Base-by-base conservation (phyloP, 1,140 invertebrate species). In the Holotrichia oblita region DNA sequence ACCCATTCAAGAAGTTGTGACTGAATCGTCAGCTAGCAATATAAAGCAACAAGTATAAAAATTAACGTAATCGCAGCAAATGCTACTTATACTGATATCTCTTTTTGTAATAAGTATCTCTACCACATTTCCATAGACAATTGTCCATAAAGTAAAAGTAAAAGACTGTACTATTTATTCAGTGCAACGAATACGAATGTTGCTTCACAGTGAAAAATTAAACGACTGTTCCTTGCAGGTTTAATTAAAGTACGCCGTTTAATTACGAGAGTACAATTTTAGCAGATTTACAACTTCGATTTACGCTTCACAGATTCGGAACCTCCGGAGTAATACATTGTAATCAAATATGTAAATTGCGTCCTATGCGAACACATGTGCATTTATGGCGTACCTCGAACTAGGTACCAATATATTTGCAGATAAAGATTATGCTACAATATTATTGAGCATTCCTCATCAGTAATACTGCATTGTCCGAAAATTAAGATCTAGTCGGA, bases 311-410 rank as follows among this genome's bases (percentile, higher is more conserved):
- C 17, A 55, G 14, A 7, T 55, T 55, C 48, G 6, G 48, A 17
- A n/a, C 12, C 48, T 17, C 3, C n/a, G 6, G 48, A 55, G n/a
- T 55, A 55, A 55, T 17, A 17, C 48, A 7, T 55, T 55, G 48
- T 55, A n/a, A 55, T 55, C 48, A 55, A 55, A 55, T 55, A 55
- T 55, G 48, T 6, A 55, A 55, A 55, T 55, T 55, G 48, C 6
- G 14, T 55, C 14, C 48, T 55, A 55, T 6, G 48, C 48, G 48
- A 17, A 6, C 48, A 55, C n/a, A 55, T 14, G 48, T 55, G 48
- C 7, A 48, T 10, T 55, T 55, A 14, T 55, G 17, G 48, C 7
- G 17, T 55, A 55, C 17, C 14, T n/a, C 14, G 14, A 17, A 6
- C 48, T 17, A 17, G 14, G 14, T 10, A 55, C 17, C 14, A 55